These are phyloP conservation scores for Graphium colonna DNA, from an alignment of 2,888 invertebrate genomes.

Conservation along the genomic window DNA sequence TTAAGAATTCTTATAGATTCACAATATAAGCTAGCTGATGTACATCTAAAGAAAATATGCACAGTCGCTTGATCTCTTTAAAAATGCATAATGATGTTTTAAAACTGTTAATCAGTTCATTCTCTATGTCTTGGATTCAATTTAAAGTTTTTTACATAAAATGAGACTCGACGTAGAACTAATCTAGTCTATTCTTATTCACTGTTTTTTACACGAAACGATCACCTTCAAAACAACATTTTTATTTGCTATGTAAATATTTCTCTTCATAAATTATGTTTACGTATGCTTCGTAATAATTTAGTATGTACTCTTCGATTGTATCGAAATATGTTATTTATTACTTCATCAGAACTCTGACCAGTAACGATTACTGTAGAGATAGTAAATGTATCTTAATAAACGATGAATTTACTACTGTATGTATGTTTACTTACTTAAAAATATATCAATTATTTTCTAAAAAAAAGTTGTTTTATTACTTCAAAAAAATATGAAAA, in stretches of 20 bases:
- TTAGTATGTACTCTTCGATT: constrained; percentile 2
- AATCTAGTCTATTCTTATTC: constrained; percentile 68
- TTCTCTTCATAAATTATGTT: constrained; percentile 2
- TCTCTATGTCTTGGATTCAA: too few relatives aligned
- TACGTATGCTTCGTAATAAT: background rate
- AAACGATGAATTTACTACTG: constrained; percentile 23
- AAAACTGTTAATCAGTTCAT: too few relatives aligned
- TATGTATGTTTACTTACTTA: constrained; percentile 23
- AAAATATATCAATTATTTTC: constrained; percentile 27
- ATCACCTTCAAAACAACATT: background rate
- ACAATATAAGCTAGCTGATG: too few relatives aligned
- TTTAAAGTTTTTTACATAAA: too few relatives aligned
- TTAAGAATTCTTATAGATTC: too few relatives aligned
- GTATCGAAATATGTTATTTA: constrained; percentile 5
- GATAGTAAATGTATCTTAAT: constrained; percentile 22
- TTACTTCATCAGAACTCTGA: constrained; percentile 17
- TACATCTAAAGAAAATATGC: too few relatives aligned
- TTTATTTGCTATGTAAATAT: constrained; percentile 21
- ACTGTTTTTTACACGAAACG: background rate
- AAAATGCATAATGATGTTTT: too few relatives aligned
- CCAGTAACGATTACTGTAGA: constrained; percentile 23
- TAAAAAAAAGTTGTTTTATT: constrained; percentile 12
- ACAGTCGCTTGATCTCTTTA: too few relatives aligned
- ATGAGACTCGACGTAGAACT: constrained; percentile 65
- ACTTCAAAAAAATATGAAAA: too few relatives aligned